Base-by-base conservation (phyloP, 2,888 invertebrate genomes). In the Hanleya hanleyi region DNA sequence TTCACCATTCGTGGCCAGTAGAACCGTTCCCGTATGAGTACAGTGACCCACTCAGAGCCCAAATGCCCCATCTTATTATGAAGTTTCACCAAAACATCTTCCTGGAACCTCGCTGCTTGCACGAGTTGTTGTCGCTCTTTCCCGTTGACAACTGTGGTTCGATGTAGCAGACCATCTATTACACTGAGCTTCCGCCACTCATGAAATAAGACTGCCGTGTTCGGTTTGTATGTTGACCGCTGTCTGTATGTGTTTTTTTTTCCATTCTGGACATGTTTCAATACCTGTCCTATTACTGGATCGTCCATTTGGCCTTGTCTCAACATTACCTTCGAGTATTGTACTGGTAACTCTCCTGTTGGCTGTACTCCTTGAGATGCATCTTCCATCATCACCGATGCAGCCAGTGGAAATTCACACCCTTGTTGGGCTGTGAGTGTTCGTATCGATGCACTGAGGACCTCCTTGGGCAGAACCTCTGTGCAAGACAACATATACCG, bases 401-500 rank as follows among this genome's bases (percentile, higher is more conserved):
- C 22, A 7, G 32, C 26, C 32, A 35, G 32, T 6, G 51, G n/a
- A 51, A 12, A 51, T 7, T 51, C 26, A n/a, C n/a, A 7, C 7
- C 7, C 7, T n/a, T 9, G 5, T 57, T 64, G 47, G 22, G 22
- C 51, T 7, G 7, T 22, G 22, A 22, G n/a, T 22, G 51, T 7
- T 7, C 22, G 12, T 7, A 12, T n/a, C 51, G 22, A 12, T 18
- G 51, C 51, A n/a, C n/a, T 51, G 22, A 51, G 51, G 1, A 22
- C 36, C 9, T 69, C 69, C 15, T 33, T 50, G 1, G 51, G 4
- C 1, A 67, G 37, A 18, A 36, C 35, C 26, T 69, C 69, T 47
- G 67, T 70, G 18, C 70, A 70, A 29, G 66, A 35, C 6, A 35
- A 4, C 70, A 70, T 70, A 49, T 57, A 65, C 15, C 51, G 64